Conservation (phyloP, 2,113 vertebrate genomes). For the Bagarius yarrelli region DNA sequence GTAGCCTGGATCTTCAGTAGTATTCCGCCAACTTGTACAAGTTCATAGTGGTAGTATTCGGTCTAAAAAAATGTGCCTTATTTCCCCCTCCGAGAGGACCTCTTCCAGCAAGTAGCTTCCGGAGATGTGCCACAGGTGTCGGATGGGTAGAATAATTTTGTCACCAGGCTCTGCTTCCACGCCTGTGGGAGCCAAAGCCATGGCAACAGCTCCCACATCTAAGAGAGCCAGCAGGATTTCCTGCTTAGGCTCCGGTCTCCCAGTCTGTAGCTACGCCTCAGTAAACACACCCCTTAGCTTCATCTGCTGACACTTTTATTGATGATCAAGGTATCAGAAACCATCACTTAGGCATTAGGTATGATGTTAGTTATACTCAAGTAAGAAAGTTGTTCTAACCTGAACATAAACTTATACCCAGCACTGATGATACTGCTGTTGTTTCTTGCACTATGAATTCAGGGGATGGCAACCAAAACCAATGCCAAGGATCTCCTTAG, state of each 20-base stretch:
- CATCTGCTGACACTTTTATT: slow-evolving; percentile 47
- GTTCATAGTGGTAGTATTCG: background rate
- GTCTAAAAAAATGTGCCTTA: background rate
- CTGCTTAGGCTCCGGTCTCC: slow-evolving; percentile 42
- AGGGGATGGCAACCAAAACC: background rate
- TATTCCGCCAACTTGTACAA: background rate
- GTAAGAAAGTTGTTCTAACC: background rate
- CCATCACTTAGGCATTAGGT: background rate
- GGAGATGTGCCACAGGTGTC: slow-evolving; percentile 59
- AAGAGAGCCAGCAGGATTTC: slow-evolving; percentile 55
- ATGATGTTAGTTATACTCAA: background rate
- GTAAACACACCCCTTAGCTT: slow-evolving; percentile 44
- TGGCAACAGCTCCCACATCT: slow-evolving; percentile 59
- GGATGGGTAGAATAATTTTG: slow-evolving; percentile 52
- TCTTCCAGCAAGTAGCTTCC: slow-evolving; percentile 18
- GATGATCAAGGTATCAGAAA: background rate
- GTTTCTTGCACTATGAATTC: background rate
- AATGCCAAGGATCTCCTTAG: background rate
- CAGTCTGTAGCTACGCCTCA: slow-evolving; percentile 34
- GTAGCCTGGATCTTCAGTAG: background rate
- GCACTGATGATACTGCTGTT: background rate
- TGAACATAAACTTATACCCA: too few relatives aligned
- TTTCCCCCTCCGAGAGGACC: slow-evolving; percentile 5
- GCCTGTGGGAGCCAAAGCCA: slow-evolving; percentile 54
- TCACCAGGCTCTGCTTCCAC: slow-evolving; percentile 48